Evolutionary conservation across 2,797 vertebrate species (phyloP).

Genomic region (Onychomys torridus): DNA sequence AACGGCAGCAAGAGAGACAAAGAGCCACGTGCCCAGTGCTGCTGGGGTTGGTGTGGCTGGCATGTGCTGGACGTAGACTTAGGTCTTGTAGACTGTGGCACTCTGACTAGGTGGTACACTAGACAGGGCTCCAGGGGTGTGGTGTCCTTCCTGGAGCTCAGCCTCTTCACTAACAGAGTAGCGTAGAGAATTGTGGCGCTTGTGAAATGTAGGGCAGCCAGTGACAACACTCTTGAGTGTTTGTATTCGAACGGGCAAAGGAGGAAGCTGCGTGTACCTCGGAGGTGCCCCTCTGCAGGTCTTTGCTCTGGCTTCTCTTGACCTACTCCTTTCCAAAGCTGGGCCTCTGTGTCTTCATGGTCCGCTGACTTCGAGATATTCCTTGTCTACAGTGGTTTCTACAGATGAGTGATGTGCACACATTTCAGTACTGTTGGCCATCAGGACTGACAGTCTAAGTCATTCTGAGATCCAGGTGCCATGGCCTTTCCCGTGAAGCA

Average conservation of each 20-base stretch:
- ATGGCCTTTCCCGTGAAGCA: constrained; percentile 13
- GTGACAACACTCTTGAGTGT: neutral
- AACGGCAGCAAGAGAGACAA: constrained; percentile 79
- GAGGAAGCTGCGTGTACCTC: neutral
- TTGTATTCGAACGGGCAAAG: neutral
- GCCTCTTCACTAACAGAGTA: neutral
- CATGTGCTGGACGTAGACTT: neutral
- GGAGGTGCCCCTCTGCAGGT: neutral
- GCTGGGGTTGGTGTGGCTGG: neutral
- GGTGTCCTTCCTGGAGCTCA: constrained; percentile 27
- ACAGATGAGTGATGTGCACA: neutral
- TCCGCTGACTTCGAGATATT: constrained; percentile 9
- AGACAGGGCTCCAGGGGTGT: neutral
- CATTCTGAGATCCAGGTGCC: neutral
- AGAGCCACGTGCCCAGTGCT: constrained; percentile 70
- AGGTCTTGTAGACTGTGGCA: neutral
- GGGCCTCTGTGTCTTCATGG: neutral
- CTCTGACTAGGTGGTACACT: constrained; percentile 28
- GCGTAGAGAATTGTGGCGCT: neutral
- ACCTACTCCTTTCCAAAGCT: neutral
- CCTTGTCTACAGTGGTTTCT: constrained; percentile 3
- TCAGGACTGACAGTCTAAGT: neutral
- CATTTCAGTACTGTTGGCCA: neutral
- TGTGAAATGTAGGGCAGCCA: neutral
- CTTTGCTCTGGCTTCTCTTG: neutral